Conservation (phyloP, 1,140 invertebrate genomes). For the Bombus pyrosoma region DNA sequence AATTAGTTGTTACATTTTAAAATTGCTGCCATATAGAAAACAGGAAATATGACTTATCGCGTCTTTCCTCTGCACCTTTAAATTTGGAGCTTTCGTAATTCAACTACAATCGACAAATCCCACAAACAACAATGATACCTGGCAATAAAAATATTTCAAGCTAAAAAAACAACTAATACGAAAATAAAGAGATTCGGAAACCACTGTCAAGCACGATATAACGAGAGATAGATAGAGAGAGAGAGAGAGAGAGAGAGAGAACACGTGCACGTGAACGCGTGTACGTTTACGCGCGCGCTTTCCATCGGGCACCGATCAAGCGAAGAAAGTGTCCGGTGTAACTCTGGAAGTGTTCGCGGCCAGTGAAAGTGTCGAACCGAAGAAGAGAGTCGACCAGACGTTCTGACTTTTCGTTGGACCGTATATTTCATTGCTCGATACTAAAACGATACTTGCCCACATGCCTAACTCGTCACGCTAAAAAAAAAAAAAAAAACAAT, state of each 20-base stretch:
- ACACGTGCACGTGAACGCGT: slow-evolving; percentile 49
- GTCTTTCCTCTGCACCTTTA: too few relatives aligned
- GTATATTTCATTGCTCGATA: slow-evolving; percentile 31
- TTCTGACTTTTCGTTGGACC: slow-evolving; percentile 52
- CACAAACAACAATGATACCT: background rate
- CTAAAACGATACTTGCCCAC: too few relatives aligned
- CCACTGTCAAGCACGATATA: background rate
- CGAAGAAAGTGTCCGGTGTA: slow-evolving; percentile 80
- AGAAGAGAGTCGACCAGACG: slow-evolving; percentile 58
- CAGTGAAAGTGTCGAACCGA: slow-evolving; percentile 76
- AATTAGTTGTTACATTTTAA: too few relatives aligned
- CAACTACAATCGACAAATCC: background rate
- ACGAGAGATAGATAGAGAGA: too few relatives aligned
- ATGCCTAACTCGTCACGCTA: background rate
- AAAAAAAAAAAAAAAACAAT: too few relatives aligned
- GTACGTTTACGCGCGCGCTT: slow-evolving; percentile 64
- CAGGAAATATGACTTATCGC: too few relatives aligned
- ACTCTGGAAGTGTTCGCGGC: slow-evolving; percentile 64
- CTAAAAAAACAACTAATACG: background rate
- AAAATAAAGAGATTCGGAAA: background rate
- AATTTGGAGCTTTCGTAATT: too few relatives aligned
- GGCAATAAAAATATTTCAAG: background rate
- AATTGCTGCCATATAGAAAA: too few relatives aligned
- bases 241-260: slow-evolving; percentile 23
- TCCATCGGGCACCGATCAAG: slow-evolving; percentile 79